Conservation (phyloP, 2,797 vertebrate species). For the Emydoidea blandingii region DNA sequence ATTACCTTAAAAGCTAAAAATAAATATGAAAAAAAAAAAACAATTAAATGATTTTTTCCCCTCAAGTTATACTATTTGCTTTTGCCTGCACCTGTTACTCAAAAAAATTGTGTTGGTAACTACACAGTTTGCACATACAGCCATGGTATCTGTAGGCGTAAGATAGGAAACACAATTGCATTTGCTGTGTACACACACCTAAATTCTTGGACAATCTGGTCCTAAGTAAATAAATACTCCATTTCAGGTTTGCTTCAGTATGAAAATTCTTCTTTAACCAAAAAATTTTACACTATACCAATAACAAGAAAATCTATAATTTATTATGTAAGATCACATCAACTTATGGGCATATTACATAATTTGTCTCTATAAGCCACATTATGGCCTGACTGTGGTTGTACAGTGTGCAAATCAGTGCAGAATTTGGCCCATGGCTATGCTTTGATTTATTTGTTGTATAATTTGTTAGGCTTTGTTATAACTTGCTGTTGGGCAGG, state of each 20-base stretch:
- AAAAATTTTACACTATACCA: background rate
- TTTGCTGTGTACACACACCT: background rate
- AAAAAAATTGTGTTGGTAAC: background rate
- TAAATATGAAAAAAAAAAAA: conserved; percentile 42
- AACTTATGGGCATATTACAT: background rate
- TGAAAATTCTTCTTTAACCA: background rate
- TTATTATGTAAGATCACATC: conserved; percentile 4
- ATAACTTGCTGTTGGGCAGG: conserved; percentile 49
- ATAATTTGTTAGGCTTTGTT: conserved; percentile 21
- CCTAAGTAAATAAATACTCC: background rate
- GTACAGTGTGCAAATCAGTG: background rate
- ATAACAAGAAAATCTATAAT: background rate
- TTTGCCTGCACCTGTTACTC: background rate
- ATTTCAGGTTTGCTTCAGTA: background rate
- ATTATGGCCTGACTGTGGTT: background rate
- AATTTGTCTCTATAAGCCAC: background rate
- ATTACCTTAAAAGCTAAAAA: conserved; percentile 57
- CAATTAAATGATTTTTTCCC: conserved; percentile 6
- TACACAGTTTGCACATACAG: background rate
- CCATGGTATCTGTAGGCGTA: fast-evolving
- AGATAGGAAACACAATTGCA: background rate
- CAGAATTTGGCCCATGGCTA: conserved; percentile 36
- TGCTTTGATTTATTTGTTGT: conserved; percentile 55
- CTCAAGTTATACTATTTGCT: background rate
- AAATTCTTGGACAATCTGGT: background rate